Conservation (phyloP, 2,797 vertebrate species). For the Tiaroga cobitis region DNA sequence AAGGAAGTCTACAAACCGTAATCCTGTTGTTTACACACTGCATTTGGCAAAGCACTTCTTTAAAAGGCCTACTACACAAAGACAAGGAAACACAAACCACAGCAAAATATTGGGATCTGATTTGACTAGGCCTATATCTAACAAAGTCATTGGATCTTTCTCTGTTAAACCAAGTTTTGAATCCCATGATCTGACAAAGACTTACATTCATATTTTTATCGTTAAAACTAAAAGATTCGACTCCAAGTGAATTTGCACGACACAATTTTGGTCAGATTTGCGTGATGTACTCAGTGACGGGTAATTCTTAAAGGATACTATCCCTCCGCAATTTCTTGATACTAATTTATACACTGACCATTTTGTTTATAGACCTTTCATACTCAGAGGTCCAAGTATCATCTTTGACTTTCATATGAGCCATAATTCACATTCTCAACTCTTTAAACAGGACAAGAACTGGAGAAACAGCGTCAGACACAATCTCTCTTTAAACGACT, state of each 20-base stretch:
- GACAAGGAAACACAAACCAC: background rate
- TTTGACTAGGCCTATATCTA: background rate
- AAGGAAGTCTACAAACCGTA: background rate
- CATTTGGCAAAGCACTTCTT: background rate
- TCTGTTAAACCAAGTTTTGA: background rate
- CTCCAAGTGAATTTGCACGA: background rate
- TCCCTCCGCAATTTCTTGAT: background rate
- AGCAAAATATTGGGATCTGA: background rate
- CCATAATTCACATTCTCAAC: background rate
- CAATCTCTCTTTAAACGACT: constrained; percentile 87
- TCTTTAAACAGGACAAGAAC: constrained; percentile 82
- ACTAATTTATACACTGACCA: background rate
- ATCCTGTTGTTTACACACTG: background rate
- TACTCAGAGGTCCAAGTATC: background rate
- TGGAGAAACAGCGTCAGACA: constrained; percentile 88
- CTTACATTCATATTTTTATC: background rate
- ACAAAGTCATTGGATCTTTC: background rate
- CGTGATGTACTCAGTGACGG: background rate
- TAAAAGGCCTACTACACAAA: background rate
- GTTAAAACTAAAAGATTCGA: background rate
- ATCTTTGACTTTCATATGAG: background rate
- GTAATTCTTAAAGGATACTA: background rate
- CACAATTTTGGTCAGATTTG: background rate
- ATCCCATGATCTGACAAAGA: background rate
- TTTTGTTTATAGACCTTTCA: background rate